These are phyloP conservation scores for Xestia rhomboidea DNA, from an alignment of 2,888 invertebrate species.

Conservation along the genomic window DNA sequence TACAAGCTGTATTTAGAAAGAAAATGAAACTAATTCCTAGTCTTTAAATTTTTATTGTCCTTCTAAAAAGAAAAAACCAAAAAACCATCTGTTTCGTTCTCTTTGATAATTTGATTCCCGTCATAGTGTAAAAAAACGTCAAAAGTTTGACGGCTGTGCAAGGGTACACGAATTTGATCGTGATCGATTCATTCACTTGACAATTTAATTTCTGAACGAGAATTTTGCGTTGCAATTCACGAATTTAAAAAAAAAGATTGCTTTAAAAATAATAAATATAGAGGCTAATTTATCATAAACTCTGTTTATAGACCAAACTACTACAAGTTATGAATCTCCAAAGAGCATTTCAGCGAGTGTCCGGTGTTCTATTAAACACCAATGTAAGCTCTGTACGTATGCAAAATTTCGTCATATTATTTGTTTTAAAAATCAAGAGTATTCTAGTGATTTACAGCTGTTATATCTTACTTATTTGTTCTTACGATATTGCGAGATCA, in stretches of 20 bases:
- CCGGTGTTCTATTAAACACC: conserved; percentile 68
- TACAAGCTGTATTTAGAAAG: neutral
- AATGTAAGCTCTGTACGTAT: conserved; percentile 75
- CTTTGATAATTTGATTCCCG: neutral
- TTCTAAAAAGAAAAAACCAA: neutral
- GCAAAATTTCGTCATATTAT: conserved; percentile 32
- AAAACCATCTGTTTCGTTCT: neutral
- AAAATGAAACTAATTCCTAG: no score
- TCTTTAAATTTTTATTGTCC: neutral
- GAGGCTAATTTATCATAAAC: conserved; percentile 19
- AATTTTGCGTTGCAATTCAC: conserved; percentile 29
- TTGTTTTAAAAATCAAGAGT: conserved; percentile 26
- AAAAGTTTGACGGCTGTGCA: neutral
- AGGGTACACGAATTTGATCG: neutral
- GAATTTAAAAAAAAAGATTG: conserved; percentile 48
- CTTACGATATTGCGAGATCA: neutral
- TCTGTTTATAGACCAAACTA: neutral
- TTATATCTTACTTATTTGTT: neutral
- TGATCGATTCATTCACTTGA: conserved; percentile 25
- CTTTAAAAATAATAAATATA: neutral
- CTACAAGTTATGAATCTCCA: conserved; percentile 75
- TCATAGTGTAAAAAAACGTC: neutral
- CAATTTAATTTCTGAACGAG: conserved; percentile 49
- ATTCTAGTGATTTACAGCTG: conserved; percentile 3
- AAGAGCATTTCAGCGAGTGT: conserved; percentile 74